Evolutionary conservation across 2,888 invertebrate genomes (phyloP).

Genomic region (Clepsis dumicolana): DNA sequence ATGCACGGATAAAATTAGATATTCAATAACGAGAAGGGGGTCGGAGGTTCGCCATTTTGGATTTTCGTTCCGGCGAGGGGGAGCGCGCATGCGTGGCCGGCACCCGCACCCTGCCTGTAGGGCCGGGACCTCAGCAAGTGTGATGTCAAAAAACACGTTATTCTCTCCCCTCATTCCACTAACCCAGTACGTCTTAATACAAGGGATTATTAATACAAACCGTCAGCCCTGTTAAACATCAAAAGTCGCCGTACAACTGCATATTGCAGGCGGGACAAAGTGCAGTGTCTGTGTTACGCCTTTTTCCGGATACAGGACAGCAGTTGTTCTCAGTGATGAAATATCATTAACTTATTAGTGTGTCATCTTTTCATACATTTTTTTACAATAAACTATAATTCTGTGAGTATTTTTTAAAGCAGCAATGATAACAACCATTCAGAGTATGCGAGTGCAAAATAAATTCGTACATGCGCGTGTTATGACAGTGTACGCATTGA

Average conservation of each 20-base stretch:
- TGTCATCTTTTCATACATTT: conserved; percentile 9
- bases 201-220: conserved; percentile 68
- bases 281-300: conserved; percentile 42
- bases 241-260: conserved; percentile 40
- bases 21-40: conserved; percentile 84
- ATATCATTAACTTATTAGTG: conserved; percentile 16
- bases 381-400: neutral
- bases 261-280: conserved; percentile 39
- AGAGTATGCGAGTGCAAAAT: conserved; percentile 28
- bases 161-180: conserved; percentile 82
- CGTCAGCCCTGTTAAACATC: conserved; percentile 55
- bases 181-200: conserved; percentile 81
- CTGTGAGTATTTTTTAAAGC: neutral
- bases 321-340: conserved; percentile 29
- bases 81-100: conserved; percentile 76
- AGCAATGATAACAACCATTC: conserved; percentile 28
- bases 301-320: conserved; percentile 26
- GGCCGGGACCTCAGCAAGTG: conserved; percentile 78
- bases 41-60: conserved; percentile 83
- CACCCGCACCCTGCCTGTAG: conserved; percentile 79
- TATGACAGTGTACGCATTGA: conserved; percentile 37
- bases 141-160: conserved; percentile 85
- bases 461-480: conserved; percentile 31
- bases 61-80: conserved; percentile 75
- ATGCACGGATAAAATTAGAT: conserved; percentile 84